These are phyloP conservation scores for Danio tinwini DNA, from an alignment of 2,797 vertebrate genomes.

Conservation along the genomic window DNA sequence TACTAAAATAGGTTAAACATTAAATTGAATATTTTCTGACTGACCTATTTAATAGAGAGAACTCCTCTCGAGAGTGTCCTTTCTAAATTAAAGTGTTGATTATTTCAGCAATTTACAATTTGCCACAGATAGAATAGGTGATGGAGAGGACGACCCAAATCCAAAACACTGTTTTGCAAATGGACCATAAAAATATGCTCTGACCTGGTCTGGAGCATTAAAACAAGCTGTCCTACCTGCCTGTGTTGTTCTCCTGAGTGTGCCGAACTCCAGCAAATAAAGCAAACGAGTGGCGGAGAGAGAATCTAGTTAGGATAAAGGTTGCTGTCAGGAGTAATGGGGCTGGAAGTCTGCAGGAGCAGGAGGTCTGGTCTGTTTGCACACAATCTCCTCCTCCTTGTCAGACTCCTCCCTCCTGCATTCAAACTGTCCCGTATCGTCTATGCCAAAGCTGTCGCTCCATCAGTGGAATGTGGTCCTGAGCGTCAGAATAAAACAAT, in stretches of 20 bases:
- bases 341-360: conserved; percentile 62
- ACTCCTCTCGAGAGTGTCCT: not conserved
- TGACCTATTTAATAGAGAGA: not conserved
- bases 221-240: conserved; percentile 66
- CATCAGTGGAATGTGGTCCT: conserved; percentile 48
- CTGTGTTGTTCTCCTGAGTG: not conserved
- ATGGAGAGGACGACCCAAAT: not conserved
- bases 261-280: not conserved
- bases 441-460: conserved; percentile 17
- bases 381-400: conserved; percentile 41
- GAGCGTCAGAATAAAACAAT: conserved; percentile 31
- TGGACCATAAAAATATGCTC: not conserved
- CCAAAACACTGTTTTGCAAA: not conserved
- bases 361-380: conserved; percentile 57
- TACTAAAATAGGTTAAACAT: not conserved
- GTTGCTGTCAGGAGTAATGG: conserved; percentile 67
- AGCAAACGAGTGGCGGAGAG: conserved; percentile 7
- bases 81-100: not conserved
- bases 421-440: conserved; percentile 40
- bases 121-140: not conserved
- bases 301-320: conserved; percentile 19
- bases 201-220: not conserved
- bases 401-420: conserved; percentile 52
- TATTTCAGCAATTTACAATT: conserved; percentile 1
- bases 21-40: not conserved